Evolutionary conservation across 1,140 invertebrate genomes (phyloP).

Genomic region (Acromyrmex heyeri): DNA sequence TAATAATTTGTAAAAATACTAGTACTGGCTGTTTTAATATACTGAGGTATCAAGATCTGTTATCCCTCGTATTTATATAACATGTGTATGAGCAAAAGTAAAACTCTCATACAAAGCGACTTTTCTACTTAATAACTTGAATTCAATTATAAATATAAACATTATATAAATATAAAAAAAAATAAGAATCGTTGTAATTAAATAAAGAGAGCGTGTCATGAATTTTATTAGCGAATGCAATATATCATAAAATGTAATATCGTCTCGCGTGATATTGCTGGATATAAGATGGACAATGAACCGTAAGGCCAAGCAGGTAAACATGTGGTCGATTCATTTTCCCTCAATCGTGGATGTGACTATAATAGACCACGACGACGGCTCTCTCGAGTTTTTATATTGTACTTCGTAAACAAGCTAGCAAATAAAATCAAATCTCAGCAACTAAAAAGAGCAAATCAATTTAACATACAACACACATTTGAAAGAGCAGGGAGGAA

Average conservation of each 20-base stretch:
- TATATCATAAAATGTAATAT: slow-evolving; percentile 29
- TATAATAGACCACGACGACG: slow-evolving; percentile 54
- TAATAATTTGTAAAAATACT: neutral
- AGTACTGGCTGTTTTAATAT: slow-evolving; percentile 41
- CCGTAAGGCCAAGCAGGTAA: slow-evolving; percentile 82
- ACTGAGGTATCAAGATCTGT: slow-evolving; percentile 7
- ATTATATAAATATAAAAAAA: too few relatives aligned
- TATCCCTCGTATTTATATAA: neutral
- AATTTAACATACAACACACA: slow-evolving; percentile 69
- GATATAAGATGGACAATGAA: slow-evolving; percentile 74
- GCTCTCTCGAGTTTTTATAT: slow-evolving; percentile 59
- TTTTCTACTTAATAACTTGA: slow-evolving; percentile 24
- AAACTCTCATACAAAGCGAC: slow-evolving; percentile 27
- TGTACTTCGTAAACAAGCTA: slow-evolving; percentile 71
- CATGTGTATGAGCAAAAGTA: slow-evolving; percentile 31
- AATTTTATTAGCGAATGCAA: slow-evolving; percentile 23
- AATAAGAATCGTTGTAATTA: slow-evolving; percentile 10
- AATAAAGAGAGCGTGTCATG: slow-evolving; percentile 31
- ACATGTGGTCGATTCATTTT: slow-evolving; percentile 80
- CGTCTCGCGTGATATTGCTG: slow-evolving; percentile 54
- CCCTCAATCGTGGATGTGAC: slow-evolving; percentile 65
- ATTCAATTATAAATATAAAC: slow-evolving; percentile 14
- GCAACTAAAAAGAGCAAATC: slow-evolving; percentile 80
- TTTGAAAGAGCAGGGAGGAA: slow-evolving; percentile 23
- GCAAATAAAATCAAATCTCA: slow-evolving; percentile 78